Percentiles rank a stretch among this genome's conserved stretches.
Evolutionary conservation across 2,113 vertebrate genomes (phyloP).

Genomic region (Barnardius zonarius): DNA sequence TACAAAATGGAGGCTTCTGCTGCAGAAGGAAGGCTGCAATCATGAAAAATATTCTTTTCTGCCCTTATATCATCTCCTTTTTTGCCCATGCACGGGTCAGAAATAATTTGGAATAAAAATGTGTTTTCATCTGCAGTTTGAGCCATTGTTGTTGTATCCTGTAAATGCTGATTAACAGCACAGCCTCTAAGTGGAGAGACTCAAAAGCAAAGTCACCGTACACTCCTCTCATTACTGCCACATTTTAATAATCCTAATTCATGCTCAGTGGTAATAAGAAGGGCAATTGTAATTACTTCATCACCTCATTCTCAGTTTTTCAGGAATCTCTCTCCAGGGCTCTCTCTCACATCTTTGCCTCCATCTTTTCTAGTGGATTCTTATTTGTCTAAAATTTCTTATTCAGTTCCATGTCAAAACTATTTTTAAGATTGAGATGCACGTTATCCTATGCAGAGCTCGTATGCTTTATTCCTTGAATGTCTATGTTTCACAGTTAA

Average conservation of each 20-base stretch:
- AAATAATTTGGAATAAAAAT: neutral
- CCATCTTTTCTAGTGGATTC: neutral
- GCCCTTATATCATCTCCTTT: neutral
- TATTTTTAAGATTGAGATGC: neutral
- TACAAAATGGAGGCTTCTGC: neutral
- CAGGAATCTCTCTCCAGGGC: neutral
- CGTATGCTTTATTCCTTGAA: neutral
- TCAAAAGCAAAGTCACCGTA: neutral
- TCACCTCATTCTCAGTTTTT: neutral
- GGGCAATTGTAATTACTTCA: neutral
- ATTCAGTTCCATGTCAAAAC: neutral
- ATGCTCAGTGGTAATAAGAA: neutral
- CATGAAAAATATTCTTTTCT: neutral
- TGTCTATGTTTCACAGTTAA: neutral
- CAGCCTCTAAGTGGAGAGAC: neutral
- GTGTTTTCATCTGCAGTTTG: rapidly evolving
- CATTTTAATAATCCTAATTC: neutral
- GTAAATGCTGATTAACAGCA: neutral
- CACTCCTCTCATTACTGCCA: neutral
- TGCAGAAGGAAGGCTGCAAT: neutral
- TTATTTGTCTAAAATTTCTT: neutral
- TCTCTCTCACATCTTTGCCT: neutral
- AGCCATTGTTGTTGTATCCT: neutral
- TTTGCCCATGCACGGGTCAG: neutral
- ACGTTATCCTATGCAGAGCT: neutral